These are phyloP conservation scores for Gallinago stenura DNA, from an alignment of 2,797 vertebrate genomes.

Conservation along the genomic window DNA sequence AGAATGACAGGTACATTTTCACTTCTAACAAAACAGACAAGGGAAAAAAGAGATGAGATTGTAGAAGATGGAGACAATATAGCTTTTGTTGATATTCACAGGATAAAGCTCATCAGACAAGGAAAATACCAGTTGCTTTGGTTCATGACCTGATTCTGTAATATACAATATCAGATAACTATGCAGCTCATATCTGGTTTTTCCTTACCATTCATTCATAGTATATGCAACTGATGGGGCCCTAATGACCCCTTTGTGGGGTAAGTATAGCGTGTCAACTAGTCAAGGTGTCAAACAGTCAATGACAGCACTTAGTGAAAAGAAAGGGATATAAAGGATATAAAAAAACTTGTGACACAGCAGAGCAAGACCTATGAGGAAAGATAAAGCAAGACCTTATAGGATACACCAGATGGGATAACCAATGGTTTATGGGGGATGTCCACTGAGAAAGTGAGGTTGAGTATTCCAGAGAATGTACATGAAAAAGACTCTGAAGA, in stretches of 20 bases:
- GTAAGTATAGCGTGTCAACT: background rate
- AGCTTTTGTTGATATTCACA: background rate
- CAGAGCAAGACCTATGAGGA: background rate
- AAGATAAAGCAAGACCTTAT: background rate
- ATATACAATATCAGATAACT: background rate
- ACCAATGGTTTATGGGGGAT: background rate
- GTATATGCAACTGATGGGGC: background rate
- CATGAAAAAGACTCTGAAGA: background rate
- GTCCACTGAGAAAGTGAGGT: background rate
- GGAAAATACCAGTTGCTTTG: background rate
- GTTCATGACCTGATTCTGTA: background rate
- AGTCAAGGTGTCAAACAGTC: background rate
- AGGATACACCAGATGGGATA: background rate
- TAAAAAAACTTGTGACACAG: background rate
- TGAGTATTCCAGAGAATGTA: background rate
- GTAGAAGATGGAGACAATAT: background rate
- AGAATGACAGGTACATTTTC: slow-evolving; percentile 21
- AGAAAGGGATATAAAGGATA: background rate
- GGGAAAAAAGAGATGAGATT: background rate
- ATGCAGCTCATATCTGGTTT: background rate
- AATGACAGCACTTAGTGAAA: background rate
- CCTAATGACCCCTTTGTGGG: background rate
- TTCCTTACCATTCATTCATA: background rate
- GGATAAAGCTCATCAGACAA: background rate
- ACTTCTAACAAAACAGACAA: background rate